Percentiles rank a stretch among this genome's conserved stretches.
Conservation (phyloP, 2,888 invertebrate genomes). For the Acholoe squamosa region DNA sequence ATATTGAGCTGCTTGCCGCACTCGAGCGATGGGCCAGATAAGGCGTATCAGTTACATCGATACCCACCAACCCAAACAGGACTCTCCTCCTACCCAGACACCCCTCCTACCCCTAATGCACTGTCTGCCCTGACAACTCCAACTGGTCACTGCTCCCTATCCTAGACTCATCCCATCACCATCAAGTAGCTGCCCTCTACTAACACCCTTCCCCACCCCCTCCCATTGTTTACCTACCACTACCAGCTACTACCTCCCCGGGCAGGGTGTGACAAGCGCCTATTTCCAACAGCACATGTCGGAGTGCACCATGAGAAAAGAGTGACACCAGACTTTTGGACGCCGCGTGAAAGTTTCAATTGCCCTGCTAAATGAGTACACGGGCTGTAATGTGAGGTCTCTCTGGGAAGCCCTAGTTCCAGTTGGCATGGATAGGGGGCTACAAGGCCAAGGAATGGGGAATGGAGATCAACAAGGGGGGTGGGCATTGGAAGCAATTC, state of each 20-base stretch:
- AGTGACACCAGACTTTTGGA: not conserved
- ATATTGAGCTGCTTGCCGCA: not conserved
- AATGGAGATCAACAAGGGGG: too few species aligned
- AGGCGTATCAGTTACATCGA: not conserved
- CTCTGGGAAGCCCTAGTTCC: not conserved
- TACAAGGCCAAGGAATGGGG: too few species aligned
- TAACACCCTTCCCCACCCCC: not conserved
- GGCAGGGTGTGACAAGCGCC: too few species aligned
- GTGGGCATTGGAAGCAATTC: too few species aligned
- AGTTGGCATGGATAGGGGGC: too few species aligned
- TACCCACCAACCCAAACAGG: not conserved
- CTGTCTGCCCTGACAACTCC: too few species aligned
- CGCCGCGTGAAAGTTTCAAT: slow-evolving; percentile 3
- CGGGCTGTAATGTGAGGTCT: not conserved
- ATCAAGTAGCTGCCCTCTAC: not conserved
- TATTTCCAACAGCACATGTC: not conserved
- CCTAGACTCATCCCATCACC: too few species aligned
- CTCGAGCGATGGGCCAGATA: not conserved
- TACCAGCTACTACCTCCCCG: too few species aligned
- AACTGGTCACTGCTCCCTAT: too few species aligned
- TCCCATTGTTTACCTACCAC: not conserved
- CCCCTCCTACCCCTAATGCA: too few species aligned
- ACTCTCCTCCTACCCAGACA: not conserved
- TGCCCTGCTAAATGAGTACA: slow-evolving; percentile 9
- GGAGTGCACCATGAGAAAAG: not conserved